A percentile compares a stretch with the other conserved stretches of the same genome.
These are phyloP conservation scores for Crotalus helleri DNA, from an alignment of 2,113 vertebrate genomes.

Conservation along the genomic window DNA sequence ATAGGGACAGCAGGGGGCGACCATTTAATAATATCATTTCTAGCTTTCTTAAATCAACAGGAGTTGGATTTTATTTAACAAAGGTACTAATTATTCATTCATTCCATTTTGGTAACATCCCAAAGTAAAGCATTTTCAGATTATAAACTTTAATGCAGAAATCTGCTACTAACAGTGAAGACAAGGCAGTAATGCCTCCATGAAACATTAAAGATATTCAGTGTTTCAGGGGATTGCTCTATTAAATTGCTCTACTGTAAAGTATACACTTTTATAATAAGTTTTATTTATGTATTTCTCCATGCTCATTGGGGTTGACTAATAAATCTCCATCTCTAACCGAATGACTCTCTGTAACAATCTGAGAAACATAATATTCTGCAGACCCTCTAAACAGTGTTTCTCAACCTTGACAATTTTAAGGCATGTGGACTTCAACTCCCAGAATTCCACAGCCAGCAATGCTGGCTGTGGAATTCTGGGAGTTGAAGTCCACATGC, in stretches of 20 bases:
- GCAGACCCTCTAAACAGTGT: background rate
- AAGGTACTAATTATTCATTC: background rate
- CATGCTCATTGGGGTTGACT: background rate
- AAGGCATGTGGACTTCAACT: too few relatives aligned
- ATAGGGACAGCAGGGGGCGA: background rate
- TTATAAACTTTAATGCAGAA: slow-evolving; percentile 1
- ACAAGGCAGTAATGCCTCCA: background rate
- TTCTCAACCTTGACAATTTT: too few relatives aligned
- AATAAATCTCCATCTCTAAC: background rate
- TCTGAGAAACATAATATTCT: background rate
- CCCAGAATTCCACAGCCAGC: too few relatives aligned
- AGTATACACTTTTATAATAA: background rate
- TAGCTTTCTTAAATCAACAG: background rate
- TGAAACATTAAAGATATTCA: background rate
- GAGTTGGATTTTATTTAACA: background rate
- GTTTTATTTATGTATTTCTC: background rate
- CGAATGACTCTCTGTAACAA: background rate
- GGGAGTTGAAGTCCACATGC: too few relatives aligned
- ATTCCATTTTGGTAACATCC: background rate
- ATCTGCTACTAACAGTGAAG: background rate
- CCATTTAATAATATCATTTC: background rate
- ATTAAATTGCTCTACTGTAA: background rate
- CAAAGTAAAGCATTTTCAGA: background rate
- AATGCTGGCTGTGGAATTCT: too few relatives aligned
- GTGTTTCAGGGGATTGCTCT: background rate